These are phyloP conservation scores for Canis aureus DNA, from an alignment of 2,113 vertebrate genomes.

Conservation along the genomic window DNA sequence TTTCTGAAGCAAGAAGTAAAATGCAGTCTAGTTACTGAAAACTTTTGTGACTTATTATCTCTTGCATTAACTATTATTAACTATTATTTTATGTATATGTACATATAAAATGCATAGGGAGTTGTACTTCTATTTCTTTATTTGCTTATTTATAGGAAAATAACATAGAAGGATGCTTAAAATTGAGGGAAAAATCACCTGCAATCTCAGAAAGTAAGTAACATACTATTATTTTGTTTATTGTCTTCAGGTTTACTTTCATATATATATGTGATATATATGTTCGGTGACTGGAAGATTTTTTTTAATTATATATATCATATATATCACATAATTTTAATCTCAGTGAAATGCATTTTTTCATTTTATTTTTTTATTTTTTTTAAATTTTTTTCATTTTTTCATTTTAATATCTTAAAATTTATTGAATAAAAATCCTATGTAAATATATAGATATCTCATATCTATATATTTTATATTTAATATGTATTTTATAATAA, in stretches of 20 bases:
- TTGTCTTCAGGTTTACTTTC: neutral
- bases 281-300: too few relatives aligned
- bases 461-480: neutral
- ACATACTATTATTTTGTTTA: neutral
- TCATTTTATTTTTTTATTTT: neutral
- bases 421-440: neutral
- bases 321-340: neutral
- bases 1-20: constrained; percentile 14
- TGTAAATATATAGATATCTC: neutral
- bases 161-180: neutral
- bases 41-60: neutral
- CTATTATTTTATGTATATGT: neutral
- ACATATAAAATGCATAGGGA: neutral
- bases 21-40: neutral
- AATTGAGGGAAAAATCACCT: neutral
- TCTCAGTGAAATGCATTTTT: neutral
- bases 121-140: neutral
- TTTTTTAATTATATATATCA: too few relatives aligned
- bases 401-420: constrained; percentile 1
- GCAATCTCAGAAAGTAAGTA: neutral
- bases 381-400: neutral
- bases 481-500: neutral
- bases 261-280: neutral
- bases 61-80: neutral
- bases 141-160: constrained; percentile 8